Evolutionary conservation across 2,113 vertebrate species (phyloP).

Genomic region (Hiodon tergisus): DNA sequence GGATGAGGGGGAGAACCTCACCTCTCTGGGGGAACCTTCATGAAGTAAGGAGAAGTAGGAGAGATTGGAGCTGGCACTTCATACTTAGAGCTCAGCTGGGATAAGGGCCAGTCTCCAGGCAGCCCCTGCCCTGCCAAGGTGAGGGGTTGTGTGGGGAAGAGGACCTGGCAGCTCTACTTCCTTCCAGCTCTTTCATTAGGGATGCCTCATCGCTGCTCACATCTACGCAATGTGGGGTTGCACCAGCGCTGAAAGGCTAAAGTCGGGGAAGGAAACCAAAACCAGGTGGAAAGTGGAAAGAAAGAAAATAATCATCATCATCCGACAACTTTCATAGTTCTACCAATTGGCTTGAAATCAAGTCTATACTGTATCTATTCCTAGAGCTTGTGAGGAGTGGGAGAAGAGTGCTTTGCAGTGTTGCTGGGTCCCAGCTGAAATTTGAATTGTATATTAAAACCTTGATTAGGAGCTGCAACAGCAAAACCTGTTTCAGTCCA

Average conservation of each 20-base stretch:
- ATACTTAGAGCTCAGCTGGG: constrained; percentile 54
- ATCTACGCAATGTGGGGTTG: constrained; percentile 62
- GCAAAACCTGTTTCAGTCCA: too few relatives aligned
- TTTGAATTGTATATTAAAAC: too few relatives aligned
- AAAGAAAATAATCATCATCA: background rate
- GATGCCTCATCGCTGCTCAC: background rate
- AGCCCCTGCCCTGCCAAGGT: constrained; percentile 56
- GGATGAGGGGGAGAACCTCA: too few relatives aligned
- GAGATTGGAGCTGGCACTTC: constrained; percentile 81
- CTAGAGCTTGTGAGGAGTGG: too few relatives aligned
- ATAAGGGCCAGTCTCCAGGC: constrained; percentile 56
- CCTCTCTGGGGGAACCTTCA: too few relatives aligned
- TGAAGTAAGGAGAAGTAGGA: constrained; percentile 65
- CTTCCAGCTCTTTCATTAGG: constrained; percentile 78
- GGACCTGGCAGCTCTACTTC: constrained; percentile 82
- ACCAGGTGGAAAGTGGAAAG: constrained; percentile 61
- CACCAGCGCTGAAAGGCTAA: constrained; percentile 64
- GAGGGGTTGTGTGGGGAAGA: constrained; percentile 78
- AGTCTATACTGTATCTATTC: too few relatives aligned
- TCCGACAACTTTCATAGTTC: too few relatives aligned
- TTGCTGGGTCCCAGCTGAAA: too few relatives aligned
- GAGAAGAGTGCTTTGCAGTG: too few relatives aligned
- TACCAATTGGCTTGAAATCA: too few relatives aligned
- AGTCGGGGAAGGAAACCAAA: constrained; percentile 59
- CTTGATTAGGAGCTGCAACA: too few relatives aligned